phyloP scores from a whole-genome alignment of 2,113 vertebrate species.

The Percopsis transmontana region DNA sequence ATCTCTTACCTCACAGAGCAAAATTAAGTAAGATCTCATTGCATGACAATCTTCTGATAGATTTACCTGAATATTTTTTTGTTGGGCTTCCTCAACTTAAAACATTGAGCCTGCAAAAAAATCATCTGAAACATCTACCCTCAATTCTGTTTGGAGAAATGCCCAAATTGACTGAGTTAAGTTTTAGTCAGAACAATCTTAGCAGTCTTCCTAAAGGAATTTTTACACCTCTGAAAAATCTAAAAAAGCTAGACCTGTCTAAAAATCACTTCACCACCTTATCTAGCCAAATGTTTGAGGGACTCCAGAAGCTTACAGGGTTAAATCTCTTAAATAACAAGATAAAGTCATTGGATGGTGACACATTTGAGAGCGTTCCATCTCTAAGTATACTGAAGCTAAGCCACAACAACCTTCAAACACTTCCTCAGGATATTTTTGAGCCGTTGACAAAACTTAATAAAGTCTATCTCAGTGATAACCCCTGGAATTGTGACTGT shows the following conservation, averaged over 20 bases:
- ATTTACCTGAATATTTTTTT: slow-evolving; percentile 72
- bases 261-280: slow-evolving; percentile 72
- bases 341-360: slow-evolving; percentile 59
- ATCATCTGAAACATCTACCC: slow-evolving; percentile 70
- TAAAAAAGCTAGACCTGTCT: slow-evolving; percentile 75
- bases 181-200: slow-evolving; percentile 72
- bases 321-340: slow-evolving; percentile 74
- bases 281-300: slow-evolving; percentile 69
- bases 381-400: slow-evolving; percentile 71
- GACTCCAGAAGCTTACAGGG: slow-evolving; percentile 68
- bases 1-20: slow-evolving; percentile 73
- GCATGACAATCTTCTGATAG: slow-evolving; percentile 69
- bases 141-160: slow-evolving; percentile 71
- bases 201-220: slow-evolving; percentile 66
- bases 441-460: slow-evolving; percentile 61
- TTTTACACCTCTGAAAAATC: slow-evolving; percentile 69
- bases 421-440: slow-evolving; percentile 62
- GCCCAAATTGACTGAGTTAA: slow-evolving; percentile 69
- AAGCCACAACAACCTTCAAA: slow-evolving; percentile 64
- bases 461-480: slow-evolving; percentile 72
- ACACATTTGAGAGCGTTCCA: slow-evolving; percentile 64
- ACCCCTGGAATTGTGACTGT: slow-evolving; percentile 86
- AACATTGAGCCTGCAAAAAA: slow-evolving; percentile 69
- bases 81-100: slow-evolving; percentile 74
- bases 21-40: slow-evolving; percentile 71